phyloP scores from a whole-genome alignment of 30 jellyfish, hydroid and myxozoan genomes.

The Cassiopea andromeda region DNA sequence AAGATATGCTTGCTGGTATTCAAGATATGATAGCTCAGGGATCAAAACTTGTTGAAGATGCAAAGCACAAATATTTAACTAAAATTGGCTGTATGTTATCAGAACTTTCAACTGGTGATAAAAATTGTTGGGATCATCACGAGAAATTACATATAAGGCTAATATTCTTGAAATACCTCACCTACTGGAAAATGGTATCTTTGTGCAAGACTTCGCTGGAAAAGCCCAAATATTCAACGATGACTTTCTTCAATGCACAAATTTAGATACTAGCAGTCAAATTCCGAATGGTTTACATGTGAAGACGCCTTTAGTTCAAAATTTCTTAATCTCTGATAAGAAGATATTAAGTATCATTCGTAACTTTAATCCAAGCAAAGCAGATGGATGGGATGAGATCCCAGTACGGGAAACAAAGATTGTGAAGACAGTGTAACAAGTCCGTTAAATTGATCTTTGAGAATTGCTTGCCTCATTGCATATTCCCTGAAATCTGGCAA shows the following conservation, averaged over 20 bases:
- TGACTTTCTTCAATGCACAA: slow-evolving; percentile 1
- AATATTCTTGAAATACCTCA: not conserved
- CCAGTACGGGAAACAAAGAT: not conserved
- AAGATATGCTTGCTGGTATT: slow-evolving; percentile 6
- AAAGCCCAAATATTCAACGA: slow-evolving; percentile 16
- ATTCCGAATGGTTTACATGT: not conserved
- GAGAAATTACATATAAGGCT: not conserved
- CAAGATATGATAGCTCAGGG: slow-evolving; percentile 10
- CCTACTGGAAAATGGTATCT: not conserved
- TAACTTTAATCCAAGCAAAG: not conserved
- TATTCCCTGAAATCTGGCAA: not conserved
- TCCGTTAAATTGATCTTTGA: not conserved
- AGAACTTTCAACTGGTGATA: not conserved
- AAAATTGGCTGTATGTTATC: slow-evolving; percentile 2
- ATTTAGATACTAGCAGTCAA: not conserved
- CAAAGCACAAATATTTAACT: slow-evolving; percentile 3
- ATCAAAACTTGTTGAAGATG: not conserved
- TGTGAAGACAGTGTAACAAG: not conserved
- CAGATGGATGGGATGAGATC: not conserved
- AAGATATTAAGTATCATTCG: not conserved
- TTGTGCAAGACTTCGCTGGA: slow-evolving; percentile 1
- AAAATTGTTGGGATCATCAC: not conserved
- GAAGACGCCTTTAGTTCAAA: not conserved
- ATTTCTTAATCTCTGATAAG: not conserved
- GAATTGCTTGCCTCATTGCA: not conserved